Base-by-base conservation (phyloP, 2,888 invertebrate genomes). In the Microplitis deprimator region DNA sequence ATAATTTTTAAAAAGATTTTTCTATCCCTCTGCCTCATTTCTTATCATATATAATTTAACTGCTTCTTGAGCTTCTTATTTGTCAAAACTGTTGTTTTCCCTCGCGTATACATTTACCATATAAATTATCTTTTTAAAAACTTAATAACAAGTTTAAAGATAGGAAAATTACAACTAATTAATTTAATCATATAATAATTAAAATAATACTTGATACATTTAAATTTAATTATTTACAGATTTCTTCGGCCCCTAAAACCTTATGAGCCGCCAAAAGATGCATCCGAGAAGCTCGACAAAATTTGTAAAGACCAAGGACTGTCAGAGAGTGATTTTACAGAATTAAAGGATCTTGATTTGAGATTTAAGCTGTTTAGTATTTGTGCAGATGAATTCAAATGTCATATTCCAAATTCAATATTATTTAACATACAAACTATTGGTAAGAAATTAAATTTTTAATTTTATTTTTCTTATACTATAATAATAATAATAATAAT, bases 341-440 rank as follows among this genome's bases (percentile, higher is more conserved):
- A 90, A 75, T 90, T 93, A 83, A 89, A 92, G 61, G 90, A 91
- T 5, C 87, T 92, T 0, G 90, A 91, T 10, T 87, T 91, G 8
- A 95, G 96, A 89, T 96, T 93, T 87, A 90, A 92, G 50, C 90
- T 98, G 7, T 91, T 98, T 4, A 91, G 92, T 50, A 92, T 93
- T 6, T 96, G 96, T 85, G 93, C 91, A 80, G 90, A 93, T 67
- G 93, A 94, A 87, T 94, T 97, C 79, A 91, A 94, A 6, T 94
- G 97, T 88, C 88, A 92, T 79, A 93, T 98, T 10, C 96, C 97
- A 0, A 98, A 96, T 91, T 96, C 96, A 0, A 89, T 94, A 72
- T 90, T 98, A n/a, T 93, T 94, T 85, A 92, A 92, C 69, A 93
- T 98, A 79, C 92, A 93, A 83, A 94, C 93, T 71, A 91, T 97